phyloP scores from a whole-genome alignment of 2,113 vertebrate species.

The Caracal caracal region DNA sequence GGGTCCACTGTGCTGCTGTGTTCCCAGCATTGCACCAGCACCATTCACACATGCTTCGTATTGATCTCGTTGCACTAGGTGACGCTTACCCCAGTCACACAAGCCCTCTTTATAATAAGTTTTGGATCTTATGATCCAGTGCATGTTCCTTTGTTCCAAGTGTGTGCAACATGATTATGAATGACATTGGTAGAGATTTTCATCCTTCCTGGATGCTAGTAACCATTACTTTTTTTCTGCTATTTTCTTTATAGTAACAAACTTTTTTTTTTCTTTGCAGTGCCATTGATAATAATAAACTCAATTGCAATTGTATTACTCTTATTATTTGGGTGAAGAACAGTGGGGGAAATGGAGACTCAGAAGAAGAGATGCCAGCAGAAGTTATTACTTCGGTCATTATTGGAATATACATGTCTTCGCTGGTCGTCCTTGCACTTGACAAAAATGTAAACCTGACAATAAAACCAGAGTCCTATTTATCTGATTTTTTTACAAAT shows the following conservation, averaged over 20 bases:
- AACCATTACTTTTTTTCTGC: not conserved
- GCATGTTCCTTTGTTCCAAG: not conserved
- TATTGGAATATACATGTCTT: constrained; percentile 65
- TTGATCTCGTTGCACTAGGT: not conserved
- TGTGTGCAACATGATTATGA: not conserved
- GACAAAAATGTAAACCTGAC: constrained; percentile 71
- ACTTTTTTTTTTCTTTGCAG: constrained; percentile 82
- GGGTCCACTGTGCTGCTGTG: not conserved
- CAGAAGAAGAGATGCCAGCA: constrained; percentile 69
- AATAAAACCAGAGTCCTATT: constrained; percentile 83
- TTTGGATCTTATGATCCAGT: not conserved
- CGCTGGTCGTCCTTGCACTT: constrained; percentile 67
- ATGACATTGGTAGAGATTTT: not conserved
- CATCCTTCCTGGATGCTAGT: not conserved
- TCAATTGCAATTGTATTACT: constrained; percentile 92
- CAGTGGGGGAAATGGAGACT: not conserved
- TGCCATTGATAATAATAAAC: constrained; percentile 96
- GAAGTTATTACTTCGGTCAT: constrained; percentile 54
- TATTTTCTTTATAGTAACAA: constrained; percentile 62
- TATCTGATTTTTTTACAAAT: constrained; percentile 78
- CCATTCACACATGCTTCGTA: not conserved
- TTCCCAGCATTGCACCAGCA: not conserved
- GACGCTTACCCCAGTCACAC: not conserved
- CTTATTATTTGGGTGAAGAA: constrained; percentile 93
- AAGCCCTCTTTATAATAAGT: not conserved